Percentiles rank a stretch among this genome's conserved stretches.
These are phyloP conservation scores for Oryzias celebensis DNA, from an alignment of 2,113 vertebrate genomes.

Conservation along the genomic window DNA sequence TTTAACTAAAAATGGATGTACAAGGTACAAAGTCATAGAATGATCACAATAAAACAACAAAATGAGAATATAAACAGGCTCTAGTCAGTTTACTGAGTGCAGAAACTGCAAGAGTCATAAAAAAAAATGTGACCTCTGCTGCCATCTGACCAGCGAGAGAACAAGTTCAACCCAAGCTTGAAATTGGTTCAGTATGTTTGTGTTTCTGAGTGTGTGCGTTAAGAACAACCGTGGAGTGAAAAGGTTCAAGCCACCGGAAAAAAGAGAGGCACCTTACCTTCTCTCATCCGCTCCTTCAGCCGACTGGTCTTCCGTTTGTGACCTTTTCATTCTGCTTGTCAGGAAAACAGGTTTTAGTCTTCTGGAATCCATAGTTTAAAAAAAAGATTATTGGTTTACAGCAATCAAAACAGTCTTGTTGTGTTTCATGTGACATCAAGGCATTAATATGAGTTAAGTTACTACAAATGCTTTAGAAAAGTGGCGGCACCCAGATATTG, in stretches of 20 bases:
- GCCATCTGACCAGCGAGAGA: conserved; percentile 39
- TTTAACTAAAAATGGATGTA: neutral
- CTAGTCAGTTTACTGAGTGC: conserved; percentile 24
- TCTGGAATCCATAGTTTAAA: conserved; percentile 41
- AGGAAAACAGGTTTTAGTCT: conserved; percentile 55
- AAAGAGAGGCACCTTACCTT: conserved; percentile 47
- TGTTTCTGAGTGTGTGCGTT: conserved; percentile 10
- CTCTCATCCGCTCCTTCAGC: conserved; percentile 54
- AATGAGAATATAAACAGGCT: conserved; percentile 20
- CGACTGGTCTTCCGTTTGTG: conserved; percentile 57
- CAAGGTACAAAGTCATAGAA: neutral
- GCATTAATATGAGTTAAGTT: neutral
- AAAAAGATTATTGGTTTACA: neutral
- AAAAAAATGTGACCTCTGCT: conserved; percentile 43
- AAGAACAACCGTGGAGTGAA: conserved; percentile 26
- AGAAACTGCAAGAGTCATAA: conserved; percentile 19
- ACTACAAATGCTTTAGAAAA: neutral
- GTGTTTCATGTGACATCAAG: neutral
- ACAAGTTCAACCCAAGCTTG: conserved; percentile 51
- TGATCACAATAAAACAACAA: neutral
- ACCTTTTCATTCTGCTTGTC: conserved; percentile 51
- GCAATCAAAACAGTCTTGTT: no score
- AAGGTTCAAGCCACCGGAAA: conserved; percentile 31
- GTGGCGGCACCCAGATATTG: neutral
- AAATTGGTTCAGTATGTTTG: conserved; percentile 51